Conservation (phyloP, 2,888 invertebrate species). For the Nasonovia ribisnigri region DNA sequence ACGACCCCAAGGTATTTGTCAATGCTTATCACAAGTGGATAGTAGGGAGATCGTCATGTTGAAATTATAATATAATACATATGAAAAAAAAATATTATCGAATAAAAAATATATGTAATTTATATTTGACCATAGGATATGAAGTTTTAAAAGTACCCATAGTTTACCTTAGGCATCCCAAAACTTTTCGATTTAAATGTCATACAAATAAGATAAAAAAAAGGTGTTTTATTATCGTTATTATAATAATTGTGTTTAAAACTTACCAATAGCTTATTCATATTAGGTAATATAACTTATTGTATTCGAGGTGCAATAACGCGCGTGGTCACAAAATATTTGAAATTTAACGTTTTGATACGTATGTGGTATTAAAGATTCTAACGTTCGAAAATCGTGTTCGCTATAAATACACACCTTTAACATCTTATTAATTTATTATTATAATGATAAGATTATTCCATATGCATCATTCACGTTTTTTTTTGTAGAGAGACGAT, state of each 20-base stretch:
- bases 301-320: too few species aligned
- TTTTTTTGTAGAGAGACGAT: neutral
- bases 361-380: neutral
- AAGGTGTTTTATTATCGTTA: neutral
- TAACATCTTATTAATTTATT: neutral
- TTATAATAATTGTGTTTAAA: neutral
- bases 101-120: too few species aligned
- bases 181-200: neutral
- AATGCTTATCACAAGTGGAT: too few species aligned
- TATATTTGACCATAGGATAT: neutral
- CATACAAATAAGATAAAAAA: neutral
- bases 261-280: neutral
- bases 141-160: neutral
- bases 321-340: neutral
- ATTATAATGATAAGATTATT: neutral
- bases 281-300: neutral
- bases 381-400: neutral
- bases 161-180: neutral
- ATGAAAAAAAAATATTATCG: neutral
- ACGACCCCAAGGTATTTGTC: too few species aligned
- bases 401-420: neutral
- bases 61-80: too few species aligned
- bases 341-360: neutral
- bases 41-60: too few species aligned
- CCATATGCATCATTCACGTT: neutral